These are phyloP conservation scores for Apaloderma vittatum DNA, from an alignment of 2,113 vertebrate species.

Conservation along the genomic window DNA sequence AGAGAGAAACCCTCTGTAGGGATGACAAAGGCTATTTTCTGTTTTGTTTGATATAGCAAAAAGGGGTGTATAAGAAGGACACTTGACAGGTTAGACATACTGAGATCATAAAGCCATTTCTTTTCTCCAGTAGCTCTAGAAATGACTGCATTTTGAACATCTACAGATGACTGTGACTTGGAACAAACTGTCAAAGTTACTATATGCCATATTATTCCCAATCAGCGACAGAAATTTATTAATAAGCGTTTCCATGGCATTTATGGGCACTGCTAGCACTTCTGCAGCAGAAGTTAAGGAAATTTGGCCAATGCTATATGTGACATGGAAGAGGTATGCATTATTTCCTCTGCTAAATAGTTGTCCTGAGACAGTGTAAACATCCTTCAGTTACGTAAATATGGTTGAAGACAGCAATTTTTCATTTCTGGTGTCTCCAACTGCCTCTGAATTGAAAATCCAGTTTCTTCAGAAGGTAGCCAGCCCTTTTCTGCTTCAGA, in stretches of 20 bases:
- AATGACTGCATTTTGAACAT: not conserved
- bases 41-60: not conserved
- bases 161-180: not conserved
- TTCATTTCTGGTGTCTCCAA: constrained; percentile 29
- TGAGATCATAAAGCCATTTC: not conserved
- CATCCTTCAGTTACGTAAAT: constrained; percentile 18
- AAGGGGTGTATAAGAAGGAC: not conserved
- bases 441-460: constrained; percentile 15
- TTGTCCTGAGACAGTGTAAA: constrained; percentile 5
- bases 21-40: not conserved
- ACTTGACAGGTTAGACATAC: not conserved
- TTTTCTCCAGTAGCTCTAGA: not conserved
- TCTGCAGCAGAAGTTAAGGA: not conserved
- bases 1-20: not conserved
- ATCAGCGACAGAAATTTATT: not conserved
- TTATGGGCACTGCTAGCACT: not conserved
- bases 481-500: too few relatives aligned
- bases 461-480: not conserved
- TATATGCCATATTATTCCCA: not conserved
- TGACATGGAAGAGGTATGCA: not conserved
- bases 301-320: not conserved
- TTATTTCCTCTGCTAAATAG: not conserved
- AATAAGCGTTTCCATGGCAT: not conserved
- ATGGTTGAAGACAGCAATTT: not conserved
- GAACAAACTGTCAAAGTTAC: not conserved